Conservation (phyloP, 2,113 vertebrate genomes). For the Tachuris rubrigastra region DNA sequence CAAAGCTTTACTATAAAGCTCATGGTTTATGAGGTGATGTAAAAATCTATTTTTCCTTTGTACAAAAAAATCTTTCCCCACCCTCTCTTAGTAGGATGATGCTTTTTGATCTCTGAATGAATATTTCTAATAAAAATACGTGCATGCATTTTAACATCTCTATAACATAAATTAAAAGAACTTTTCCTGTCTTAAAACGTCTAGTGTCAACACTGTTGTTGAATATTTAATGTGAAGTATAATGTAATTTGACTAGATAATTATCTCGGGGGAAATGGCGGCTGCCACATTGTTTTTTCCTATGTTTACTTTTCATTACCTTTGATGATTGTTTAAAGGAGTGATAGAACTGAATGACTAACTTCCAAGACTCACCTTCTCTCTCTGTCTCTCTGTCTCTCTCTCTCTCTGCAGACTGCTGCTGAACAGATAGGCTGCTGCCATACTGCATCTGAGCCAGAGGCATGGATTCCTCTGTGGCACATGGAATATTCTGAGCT, state of each 20-base stretch:
- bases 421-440: background rate
- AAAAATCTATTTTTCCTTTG: background rate
- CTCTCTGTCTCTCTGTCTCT: background rate
- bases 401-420: background rate
- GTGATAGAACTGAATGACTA: background rate
- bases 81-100: background rate
- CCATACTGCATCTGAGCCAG: background rate
- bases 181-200: background rate
- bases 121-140: background rate
- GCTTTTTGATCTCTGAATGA: slow-evolving; percentile 1
- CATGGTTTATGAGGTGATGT: background rate
- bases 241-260: slow-evolving; percentile 17
- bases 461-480: background rate
- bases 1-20: background rate
- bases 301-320: background rate
- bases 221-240: slow-evolving; percentile 8
- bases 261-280: background rate
- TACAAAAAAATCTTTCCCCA: background rate
- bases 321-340: slow-evolving; percentile 18
- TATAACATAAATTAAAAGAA: background rate
- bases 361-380: background rate
- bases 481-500: background rate
- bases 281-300: background rate
- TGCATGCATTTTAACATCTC: background rate
- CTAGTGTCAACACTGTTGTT: background rate